Evolutionary conservation across 2,888 invertebrate species (phyloP).

Genomic region (Agonopterix alstromeriana): DNA sequence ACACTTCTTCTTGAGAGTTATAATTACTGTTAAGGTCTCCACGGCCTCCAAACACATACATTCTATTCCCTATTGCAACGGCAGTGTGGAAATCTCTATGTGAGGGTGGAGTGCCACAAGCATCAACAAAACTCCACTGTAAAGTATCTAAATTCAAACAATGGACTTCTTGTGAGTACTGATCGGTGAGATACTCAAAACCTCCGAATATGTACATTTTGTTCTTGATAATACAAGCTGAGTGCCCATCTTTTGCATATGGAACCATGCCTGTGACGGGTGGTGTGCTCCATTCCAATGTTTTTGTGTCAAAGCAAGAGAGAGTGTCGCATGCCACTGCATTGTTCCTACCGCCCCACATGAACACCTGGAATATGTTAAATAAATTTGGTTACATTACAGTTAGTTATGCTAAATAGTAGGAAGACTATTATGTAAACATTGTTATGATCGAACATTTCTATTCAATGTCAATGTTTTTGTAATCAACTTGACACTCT

Average conservation of each 20-base stretch:
- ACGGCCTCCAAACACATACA: slow-evolving; percentile 95
- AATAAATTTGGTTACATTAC: not conserved
- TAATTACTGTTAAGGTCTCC: slow-evolving; percentile 80
- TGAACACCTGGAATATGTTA: slow-evolving; percentile 75
- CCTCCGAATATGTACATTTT: slow-evolving; percentile 95
- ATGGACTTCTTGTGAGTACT: slow-evolving; percentile 88
- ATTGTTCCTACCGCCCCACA: slow-evolving; percentile 97
- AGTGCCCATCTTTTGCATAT: slow-evolving; percentile 92
- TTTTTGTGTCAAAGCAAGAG: slow-evolving; percentile 87
- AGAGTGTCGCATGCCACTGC: slow-evolving; percentile 86
- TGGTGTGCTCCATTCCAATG: slow-evolving; percentile 81
- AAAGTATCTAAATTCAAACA: slow-evolving; percentile 83
- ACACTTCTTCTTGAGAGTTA: slow-evolving; percentile 81
- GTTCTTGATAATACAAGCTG: slow-evolving; percentile 87
- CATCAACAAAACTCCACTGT: slow-evolving; percentile 81
- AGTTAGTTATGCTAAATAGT: slow-evolving; percentile 1
- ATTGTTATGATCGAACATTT: too few relatives aligned
- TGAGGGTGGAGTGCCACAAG: slow-evolving; percentile 80
- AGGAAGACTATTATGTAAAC: not conserved
- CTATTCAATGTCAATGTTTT: too few relatives aligned
- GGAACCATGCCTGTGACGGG: slow-evolving; percentile 82
- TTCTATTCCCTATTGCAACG: slow-evolving; percentile 83
- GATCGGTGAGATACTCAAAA: slow-evolving; percentile 89
- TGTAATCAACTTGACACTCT: too few relatives aligned
- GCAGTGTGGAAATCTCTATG: slow-evolving; percentile 94